Base-by-base conservation (phyloP, 2,888 invertebrate genomes). In the Euplexia lucipara region DNA sequence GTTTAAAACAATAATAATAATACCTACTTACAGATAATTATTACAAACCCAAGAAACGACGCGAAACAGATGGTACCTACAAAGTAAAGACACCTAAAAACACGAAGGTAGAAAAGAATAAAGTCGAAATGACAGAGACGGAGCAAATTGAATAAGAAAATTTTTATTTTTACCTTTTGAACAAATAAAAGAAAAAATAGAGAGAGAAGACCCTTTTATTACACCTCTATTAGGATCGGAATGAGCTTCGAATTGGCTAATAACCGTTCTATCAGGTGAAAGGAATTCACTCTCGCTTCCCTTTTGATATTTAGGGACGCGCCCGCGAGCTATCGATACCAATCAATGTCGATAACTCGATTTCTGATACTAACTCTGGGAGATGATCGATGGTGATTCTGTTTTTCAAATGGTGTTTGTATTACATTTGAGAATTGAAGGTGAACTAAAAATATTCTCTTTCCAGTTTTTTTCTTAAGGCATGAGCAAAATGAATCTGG, bases 201-300 rank as follows among this genome's bases (percentile, higher is more conserved):
- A 87, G 90, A 88, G 87, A 86, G 89, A 87, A 88, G 89, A 58
- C 88, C 92, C 89, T 93, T 94, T 95, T 95, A 95, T 95, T 95
- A 90, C 87, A 90, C 92, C 91, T 94, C 95, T 94, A 95, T 94
- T 95, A 95, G 93, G 94, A 92, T 88, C 90, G 92, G 90, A 93
- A 94, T 93, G 92, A 90, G 86, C 91, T 91, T 91, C 90, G 89
- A 93, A 95, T 95, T 92, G 95, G 93, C 94, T 94, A 95, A 94
- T 95, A 95, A 94, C 94, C 88, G 92, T 92, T 91, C 94, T 94
- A 95, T 95, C 95, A 95, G 95, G 95, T 95, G 94, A 92, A 95
- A 92, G 92, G 92, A 95, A 95, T 94, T 94, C 92, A 92, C 92
- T 93, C 89, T 90, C 88, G 83, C 84, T 85, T 86, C 84, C 86